Base-by-base conservation (phyloP, 2,113 vertebrate genomes). In the Tyto alba region DNA sequence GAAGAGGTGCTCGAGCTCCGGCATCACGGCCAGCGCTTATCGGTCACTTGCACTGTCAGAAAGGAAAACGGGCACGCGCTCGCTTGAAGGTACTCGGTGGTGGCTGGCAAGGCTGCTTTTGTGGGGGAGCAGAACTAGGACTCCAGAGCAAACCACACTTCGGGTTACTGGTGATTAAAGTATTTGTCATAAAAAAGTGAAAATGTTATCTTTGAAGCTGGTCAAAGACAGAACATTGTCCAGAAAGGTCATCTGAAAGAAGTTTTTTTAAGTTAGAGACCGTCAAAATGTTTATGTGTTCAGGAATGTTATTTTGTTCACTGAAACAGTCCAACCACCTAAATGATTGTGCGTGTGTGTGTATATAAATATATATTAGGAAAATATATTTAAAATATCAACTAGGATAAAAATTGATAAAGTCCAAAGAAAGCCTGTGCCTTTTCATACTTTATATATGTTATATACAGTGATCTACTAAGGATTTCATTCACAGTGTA, bases 61-160 rank as follows among this genome's bases (percentile, higher is more conserved):
- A 55, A 69, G 13, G 48, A 79, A 57, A 69, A 63, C 0, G 7
- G 26, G 29, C 32, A 11, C 1, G 1, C 1, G 2, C 4, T 1
- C 3, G 6, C 74, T 40, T 52, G 60, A n/a, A 52, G 17, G 41
- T 52, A 8, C 32, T 52, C 0, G 2, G 27, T 38, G n/a, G 19
- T 50, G 68, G 10, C 76, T 62, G 55, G 30, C 55, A 22, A 59
- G 64, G 38, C 57, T 76, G 23, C 79, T 71, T 63, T 38, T 52
- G 29, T 1, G 1, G 22, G 43, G 41, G 29, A 43, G 16, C 32
- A 68, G 67, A 60, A 34, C 47, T 3, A 2, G 60, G 32, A 16
- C 29, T 45, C n/a, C 43, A 77, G 85, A 66, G 57, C 40, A 67
- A 86, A 80, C 40, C 64, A 38, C 4, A 0, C 10, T 45, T 27